Conservation (phyloP, 2,888 invertebrate species). For the Eupsilia transversa region DNA sequence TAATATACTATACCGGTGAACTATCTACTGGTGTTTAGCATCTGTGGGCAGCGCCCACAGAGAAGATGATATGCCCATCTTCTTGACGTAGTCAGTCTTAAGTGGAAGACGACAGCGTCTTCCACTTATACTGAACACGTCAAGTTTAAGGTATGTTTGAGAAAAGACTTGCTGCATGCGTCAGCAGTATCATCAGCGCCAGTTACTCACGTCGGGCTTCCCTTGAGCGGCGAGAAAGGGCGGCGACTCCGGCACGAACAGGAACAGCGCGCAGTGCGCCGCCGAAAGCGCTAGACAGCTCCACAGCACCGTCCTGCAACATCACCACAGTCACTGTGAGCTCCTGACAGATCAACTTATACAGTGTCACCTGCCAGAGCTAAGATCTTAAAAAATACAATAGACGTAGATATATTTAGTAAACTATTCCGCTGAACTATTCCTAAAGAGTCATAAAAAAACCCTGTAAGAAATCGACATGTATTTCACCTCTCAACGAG, state of each 20-base stretch:
- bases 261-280: constrained; percentile 75
- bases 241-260: constrained; percentile 82
- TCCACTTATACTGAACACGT: not conserved
- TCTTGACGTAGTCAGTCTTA: no score
- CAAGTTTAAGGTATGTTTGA: not conserved
- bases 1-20: not conserved
- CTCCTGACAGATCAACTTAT: not conserved
- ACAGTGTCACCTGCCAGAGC: no score
- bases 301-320: constrained; percentile 76
- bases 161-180: not conserved
- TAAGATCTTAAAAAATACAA: no score
- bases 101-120: no score
- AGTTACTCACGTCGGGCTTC: constrained; percentile 68
- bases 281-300: constrained; percentile 76
- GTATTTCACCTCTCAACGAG: no score
- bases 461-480: no score
- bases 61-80: not conserved
- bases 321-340: not conserved
- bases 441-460: no score
- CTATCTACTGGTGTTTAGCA: not conserved
- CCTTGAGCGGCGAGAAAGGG: constrained; percentile 81
- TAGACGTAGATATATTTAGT: no score
- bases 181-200: not conserved
- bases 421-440: no score
- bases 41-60: not conserved